These are phyloP conservation scores for Podarcis siculus DNA, from an alignment of 2,797 vertebrate species.

Conservation along the genomic window DNA sequence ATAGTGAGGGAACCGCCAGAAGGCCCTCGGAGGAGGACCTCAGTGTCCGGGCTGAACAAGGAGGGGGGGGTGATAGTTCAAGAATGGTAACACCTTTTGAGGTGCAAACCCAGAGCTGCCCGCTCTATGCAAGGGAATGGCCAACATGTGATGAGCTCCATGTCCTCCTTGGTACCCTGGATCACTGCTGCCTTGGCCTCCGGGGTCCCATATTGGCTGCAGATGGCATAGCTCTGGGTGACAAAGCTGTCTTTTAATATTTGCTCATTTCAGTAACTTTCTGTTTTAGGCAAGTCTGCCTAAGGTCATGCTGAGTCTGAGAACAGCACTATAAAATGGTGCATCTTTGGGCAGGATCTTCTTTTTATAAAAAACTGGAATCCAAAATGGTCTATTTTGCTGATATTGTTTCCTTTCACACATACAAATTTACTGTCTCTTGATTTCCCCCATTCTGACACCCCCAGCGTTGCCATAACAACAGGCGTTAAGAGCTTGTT, in stretches of 20 bases:
- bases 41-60: too few relatives aligned
- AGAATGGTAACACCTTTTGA: background rate
- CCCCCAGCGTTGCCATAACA: conserved; percentile 74
- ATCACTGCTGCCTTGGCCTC: background rate
- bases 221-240: accelerated
- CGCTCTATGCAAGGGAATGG: background rate
- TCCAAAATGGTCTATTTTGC: accelerated
- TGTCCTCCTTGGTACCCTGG: background rate
- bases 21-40: too few relatives aligned
- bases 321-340: background rate
- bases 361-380: background rate
- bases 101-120: background rate
- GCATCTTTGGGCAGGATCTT: background rate
- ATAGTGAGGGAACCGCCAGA: too few relatives aligned
- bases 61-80: too few relatives aligned
- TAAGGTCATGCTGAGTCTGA: background rate
- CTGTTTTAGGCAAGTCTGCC: background rate
- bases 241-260: background rate
- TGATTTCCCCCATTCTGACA: conserved; percentile 57
- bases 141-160: background rate
- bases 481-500: conserved; percentile 74
- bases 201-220: background rate
- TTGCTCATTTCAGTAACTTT: background rate
- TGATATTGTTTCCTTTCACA: conserved; percentile 45
- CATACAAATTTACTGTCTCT: conserved; percentile 24